phyloP scores from a whole-genome alignment of 2,113 vertebrate genomes.

The Motacilla tschutschensis region DNA sequence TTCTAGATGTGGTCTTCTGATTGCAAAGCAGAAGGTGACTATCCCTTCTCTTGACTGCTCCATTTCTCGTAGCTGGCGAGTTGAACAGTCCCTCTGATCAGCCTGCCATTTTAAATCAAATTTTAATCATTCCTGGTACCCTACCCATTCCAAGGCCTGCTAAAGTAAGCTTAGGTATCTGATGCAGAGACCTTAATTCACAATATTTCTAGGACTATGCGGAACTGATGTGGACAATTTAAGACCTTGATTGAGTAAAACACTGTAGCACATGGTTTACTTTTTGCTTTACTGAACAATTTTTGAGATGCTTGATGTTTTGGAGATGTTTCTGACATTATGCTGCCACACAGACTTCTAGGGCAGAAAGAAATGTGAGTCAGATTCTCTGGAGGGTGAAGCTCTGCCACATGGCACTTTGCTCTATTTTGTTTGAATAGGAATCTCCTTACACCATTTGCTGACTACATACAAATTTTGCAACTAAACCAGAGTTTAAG shows the following conservation, averaged over 20 bases:
- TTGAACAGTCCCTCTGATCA: not conserved
- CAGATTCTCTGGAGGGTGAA: not conserved
- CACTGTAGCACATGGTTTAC: not conserved
- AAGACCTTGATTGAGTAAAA: not conserved
- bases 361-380: not conserved
- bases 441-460: not conserved
- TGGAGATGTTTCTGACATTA: not conserved
- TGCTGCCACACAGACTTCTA: not conserved
- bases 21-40: not conserved
- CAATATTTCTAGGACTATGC: not conserved
- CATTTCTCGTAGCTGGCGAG: not conserved
- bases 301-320: not conserved
- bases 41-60: not conserved
- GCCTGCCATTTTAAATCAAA: not conserved
- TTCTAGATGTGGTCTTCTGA: not conserved
- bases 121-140: not conserved
- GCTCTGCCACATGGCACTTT: not conserved
- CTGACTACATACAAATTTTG: not conserved
- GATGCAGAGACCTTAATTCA: not conserved
- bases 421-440: not conserved
- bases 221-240: not conserved
- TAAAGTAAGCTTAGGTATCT: not conserved
- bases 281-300: not conserved
- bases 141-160: not conserved
- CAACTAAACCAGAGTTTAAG: not conserved